Percentiles rank a stretch among this genome's conserved stretches.
Conservation (phyloP, 2,888 invertebrate genomes). For the Halocaridina rubra region DNA sequence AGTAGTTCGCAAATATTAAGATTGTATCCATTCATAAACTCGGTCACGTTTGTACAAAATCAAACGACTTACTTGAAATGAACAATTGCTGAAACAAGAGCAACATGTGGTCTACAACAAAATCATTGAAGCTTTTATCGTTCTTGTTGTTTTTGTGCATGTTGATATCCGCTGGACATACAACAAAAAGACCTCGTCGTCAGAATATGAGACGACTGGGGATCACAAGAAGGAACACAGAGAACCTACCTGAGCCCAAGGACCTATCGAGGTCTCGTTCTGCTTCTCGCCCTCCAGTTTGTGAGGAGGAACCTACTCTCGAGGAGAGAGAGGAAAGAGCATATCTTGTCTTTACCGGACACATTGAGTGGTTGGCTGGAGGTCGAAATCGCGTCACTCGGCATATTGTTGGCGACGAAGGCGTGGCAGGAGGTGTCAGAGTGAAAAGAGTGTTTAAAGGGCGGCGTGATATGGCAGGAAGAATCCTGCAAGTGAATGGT, state of each 20-base stretch:
- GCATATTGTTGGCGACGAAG: slow-evolving; percentile 17
- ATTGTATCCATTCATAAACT: no score
- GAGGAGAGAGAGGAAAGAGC: slow-evolving; percentile 24
- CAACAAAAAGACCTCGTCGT: no score
- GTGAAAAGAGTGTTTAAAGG: slow-evolving; percentile 47
- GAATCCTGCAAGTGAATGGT: slow-evolving; percentile 22
- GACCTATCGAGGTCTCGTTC: neutral
- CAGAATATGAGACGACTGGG: neutral
- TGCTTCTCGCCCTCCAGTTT: neutral
- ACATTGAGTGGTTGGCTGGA: slow-evolving; percentile 30
- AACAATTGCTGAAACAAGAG: no score
- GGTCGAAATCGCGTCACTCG: slow-evolving; percentile 12
- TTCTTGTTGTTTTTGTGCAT: no score
- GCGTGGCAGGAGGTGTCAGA: slow-evolving; percentile 35
- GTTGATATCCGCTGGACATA: no score
- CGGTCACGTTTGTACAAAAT: no score
- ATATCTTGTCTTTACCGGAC: slow-evolving; percentile 37
- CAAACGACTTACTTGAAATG: no score
- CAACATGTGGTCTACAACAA: no score
- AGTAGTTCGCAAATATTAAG: no score
- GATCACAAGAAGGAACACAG: neutral
- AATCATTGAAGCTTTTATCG: no score
- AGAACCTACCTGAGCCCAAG: neutral
- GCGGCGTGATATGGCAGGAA: neutral
- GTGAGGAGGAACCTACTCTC: slow-evolving; percentile 23